Percentiles rank a stretch among this genome's conserved stretches.
These are phyloP conservation scores for Megastigmus dorsalis DNA, from an alignment of 2,888 invertebrate genomes.

Conservation along the genomic window DNA sequence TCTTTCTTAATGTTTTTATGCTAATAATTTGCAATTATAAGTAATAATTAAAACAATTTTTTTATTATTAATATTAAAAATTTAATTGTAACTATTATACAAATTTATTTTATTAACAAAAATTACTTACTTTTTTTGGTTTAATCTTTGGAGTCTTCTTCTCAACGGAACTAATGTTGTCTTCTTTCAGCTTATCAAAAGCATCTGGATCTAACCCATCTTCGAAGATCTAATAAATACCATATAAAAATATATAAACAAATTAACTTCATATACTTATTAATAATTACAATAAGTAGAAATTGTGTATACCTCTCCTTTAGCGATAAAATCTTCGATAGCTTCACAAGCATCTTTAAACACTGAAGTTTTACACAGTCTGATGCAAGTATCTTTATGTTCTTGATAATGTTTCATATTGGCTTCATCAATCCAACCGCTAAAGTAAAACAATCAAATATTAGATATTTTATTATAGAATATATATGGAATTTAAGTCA, in stretches of 20 bases:
- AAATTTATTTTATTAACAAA: neutral
- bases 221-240: slow-evolving; percentile 72
- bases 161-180: slow-evolving; percentile 69
- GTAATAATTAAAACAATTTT: neutral
- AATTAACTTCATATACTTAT: neutral
- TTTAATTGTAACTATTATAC: neutral
- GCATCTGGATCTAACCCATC: slow-evolving; percentile 81
- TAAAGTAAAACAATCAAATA: slow-evolving; percentile 73
- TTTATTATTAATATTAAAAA: neutral
- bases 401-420: slow-evolving; percentile 89
- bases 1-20: neutral
- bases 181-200: slow-evolving; percentile 83
- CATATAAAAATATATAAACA: slow-evolving; percentile 17
- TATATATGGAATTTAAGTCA: neutral
- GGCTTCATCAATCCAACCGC: slow-evolving; percentile 92
- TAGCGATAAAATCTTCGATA: slow-evolving; percentile 86
- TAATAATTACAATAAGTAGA: neutral
- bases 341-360: slow-evolving; percentile 88
- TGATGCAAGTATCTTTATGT: slow-evolving; percentile 85
- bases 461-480: slow-evolving; percentile 24
- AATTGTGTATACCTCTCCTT: slow-evolving; percentile 78
- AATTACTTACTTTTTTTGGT: slow-evolving; percentile 72
- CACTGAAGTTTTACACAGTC: slow-evolving; percentile 82
- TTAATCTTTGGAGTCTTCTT: slow-evolving; percentile 71
- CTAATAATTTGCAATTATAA: too few relatives aligned